These are phyloP conservation scores for Tetheella fluctuosa DNA, from an alignment of 2,888 invertebrate genomes.

Conservation along the genomic window DNA sequence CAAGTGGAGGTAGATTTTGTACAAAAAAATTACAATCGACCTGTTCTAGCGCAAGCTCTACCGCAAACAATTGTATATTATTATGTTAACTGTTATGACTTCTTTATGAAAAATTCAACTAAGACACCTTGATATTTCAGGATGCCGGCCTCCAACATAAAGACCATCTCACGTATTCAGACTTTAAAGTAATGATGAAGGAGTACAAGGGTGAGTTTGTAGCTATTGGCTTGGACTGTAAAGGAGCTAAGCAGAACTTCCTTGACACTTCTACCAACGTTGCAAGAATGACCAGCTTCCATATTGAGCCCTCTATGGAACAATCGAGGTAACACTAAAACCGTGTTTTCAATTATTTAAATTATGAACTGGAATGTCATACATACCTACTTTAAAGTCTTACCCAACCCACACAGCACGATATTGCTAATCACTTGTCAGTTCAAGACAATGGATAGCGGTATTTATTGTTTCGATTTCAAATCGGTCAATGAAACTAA, in stretches of 20 bases:
- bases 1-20: background rate
- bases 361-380: too few relatives aligned
- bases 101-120: too few relatives aligned
- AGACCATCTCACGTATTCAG: conserved; percentile 94
- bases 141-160: conserved; percentile 96
- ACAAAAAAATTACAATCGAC: background rate
- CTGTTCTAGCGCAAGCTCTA: background rate
- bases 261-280: conserved; percentile 97
- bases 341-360: background rate
- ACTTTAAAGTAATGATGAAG: conserved; percentile 98
- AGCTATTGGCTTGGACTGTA: conserved; percentile 96
- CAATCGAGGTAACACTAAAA: conserved; percentile 73
- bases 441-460: too few relatives aligned
- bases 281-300: conserved; percentile 97
- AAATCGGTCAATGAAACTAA: background rate
- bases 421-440: background rate
- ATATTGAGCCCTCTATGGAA: conserved; percentile 92
- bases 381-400: too few relatives aligned
- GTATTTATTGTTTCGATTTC: background rate
- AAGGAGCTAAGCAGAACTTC: conserved; percentile 97
- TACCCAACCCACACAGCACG: background rate
- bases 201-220: conserved; percentile 98
- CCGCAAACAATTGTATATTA: too few relatives aligned
- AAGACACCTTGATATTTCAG: conserved; percentile 58
- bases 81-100: background rate